Evolutionary conservation across 2,888 invertebrate genomes (phyloP), one percentile per base, ranked within the genome.

Genomic region (Malthinus flaveolus): DNA sequence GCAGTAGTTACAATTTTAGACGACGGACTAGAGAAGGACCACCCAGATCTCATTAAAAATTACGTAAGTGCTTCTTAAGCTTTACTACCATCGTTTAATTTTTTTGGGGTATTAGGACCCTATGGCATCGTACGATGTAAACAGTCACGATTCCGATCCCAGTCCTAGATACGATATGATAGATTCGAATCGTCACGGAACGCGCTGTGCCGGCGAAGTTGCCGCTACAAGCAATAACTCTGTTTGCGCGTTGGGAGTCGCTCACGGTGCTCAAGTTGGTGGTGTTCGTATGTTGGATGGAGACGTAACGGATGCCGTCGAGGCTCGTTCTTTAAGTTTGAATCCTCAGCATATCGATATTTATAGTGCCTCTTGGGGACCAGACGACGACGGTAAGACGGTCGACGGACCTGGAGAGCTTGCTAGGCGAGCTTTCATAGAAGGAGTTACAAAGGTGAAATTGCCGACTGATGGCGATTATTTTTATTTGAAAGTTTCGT

Each of bases 201-300:
- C 97, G 4, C 83, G 97, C 54, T 97, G 97, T 79, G 97, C 97
- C 1, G 97, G 97, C 0, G 97, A 98, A 79, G 98, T 99, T 7
- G 97, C 99, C 0, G 97, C 97, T 1, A 91, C 93, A 31, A 96
- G 95, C 50, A 97, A 98, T 80, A 99, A 99, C 81, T 89, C 92
- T 31, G 84, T 96, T 33, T 99, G 99, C 78, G 94, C 95, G 39
- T 93, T 98, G 6, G 99, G 98, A 12, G 93, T 99, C 37, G 98
- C 99, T 0, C 97, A 87, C 75, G 93, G 94, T 49, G 96, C 98
- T 46, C 91, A 90, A 71, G 96, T 99, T 4, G 78, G 77, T 32
- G 95, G 97, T 66, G 97, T 97, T n/a, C 85, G 97, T 45, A 97
- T 97, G 97, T 79, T 98, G 71, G 97, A 97, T 73, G 97, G 97